A percentile compares a stretch with the other conserved stretches of the same genome.
Conservation (phyloP, 2,113 vertebrate species). For the Echinops telfairi region DNA sequence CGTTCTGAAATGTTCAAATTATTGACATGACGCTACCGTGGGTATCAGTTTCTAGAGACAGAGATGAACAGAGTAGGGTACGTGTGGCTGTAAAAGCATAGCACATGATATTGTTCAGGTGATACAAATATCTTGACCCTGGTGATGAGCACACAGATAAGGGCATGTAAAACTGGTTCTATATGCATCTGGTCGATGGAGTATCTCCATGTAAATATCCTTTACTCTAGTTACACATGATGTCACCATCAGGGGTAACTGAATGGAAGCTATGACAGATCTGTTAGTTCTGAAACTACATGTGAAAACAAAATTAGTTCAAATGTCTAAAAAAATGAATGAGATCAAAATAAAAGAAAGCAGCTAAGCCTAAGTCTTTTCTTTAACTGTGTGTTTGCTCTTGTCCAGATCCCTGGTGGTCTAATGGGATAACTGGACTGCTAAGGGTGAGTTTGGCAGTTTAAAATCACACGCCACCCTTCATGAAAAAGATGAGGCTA, state of each 20-base stretch:
- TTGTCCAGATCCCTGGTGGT: background rate
- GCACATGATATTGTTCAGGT: background rate
- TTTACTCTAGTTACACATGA: background rate
- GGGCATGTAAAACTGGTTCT: background rate
- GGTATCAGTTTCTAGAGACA: background rate
- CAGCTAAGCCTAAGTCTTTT: background rate
- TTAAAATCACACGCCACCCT: no score
- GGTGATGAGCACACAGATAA: background rate
- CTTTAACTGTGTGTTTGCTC: background rate
- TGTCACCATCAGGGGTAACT: background rate
- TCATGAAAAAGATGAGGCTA: no score
- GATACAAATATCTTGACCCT: background rate
- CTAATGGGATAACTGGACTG: no score
- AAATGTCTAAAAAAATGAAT: background rate
- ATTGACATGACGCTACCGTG: background rate
- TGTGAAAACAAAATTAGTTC: background rate
- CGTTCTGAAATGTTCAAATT: background rate
- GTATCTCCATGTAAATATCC: background rate
- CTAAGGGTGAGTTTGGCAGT: no score
- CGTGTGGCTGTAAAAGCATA: background rate
- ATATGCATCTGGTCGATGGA: background rate
- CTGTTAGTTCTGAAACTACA: background rate
- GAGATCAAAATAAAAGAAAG: background rate
- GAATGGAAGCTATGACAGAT: background rate
- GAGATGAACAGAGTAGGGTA: background rate